Conservation (phyloP, 2,888 invertebrate species). For the Mechanitis mazaeus region DNA sequence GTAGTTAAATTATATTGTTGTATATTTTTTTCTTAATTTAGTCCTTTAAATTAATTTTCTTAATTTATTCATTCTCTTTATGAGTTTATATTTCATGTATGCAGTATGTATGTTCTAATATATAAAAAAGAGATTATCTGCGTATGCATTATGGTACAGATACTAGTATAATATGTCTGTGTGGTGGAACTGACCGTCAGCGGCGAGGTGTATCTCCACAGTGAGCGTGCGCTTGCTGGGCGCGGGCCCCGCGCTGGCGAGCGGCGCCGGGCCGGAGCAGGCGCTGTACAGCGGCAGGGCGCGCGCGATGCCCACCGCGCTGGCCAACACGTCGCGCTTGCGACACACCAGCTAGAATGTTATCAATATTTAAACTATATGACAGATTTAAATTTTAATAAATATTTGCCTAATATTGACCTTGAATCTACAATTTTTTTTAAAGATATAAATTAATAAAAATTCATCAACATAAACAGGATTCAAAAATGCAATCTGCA, state of each 20-base stretch:
- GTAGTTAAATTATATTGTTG: too few species aligned
- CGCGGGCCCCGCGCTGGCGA: slow-evolving; percentile 38
- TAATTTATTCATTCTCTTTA: too few species aligned
- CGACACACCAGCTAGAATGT: slow-evolving; percentile 83
- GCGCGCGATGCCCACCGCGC: slow-evolving; percentile 87
- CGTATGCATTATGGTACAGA: not conserved
- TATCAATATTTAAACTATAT: too few species aligned
- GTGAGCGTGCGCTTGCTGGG: slow-evolving; percentile 36
- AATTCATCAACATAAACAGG: too few species aligned
- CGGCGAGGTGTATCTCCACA: slow-evolving; percentile 54
- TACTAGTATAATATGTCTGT: not conserved
- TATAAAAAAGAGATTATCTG: not conserved
- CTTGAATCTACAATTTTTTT: too few species aligned
- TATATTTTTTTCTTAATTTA: too few species aligned
- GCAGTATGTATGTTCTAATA: not conserved
- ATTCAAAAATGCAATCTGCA: too few species aligned
- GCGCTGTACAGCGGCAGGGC: slow-evolving; percentile 84
- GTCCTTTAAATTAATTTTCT: too few species aligned
- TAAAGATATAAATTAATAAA: too few species aligned
- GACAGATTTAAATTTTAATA: too few species aligned
- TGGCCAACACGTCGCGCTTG: slow-evolving; percentile 84
- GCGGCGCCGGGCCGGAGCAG: slow-evolving; percentile 46
- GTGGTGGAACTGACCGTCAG: slow-evolving; percentile 32
- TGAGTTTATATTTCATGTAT: not conserved
- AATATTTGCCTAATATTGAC: too few species aligned